Evolutionary conservation across 2,113 vertebrate species (phyloP).

Genomic region (Bambusicola thoracicus): DNA sequence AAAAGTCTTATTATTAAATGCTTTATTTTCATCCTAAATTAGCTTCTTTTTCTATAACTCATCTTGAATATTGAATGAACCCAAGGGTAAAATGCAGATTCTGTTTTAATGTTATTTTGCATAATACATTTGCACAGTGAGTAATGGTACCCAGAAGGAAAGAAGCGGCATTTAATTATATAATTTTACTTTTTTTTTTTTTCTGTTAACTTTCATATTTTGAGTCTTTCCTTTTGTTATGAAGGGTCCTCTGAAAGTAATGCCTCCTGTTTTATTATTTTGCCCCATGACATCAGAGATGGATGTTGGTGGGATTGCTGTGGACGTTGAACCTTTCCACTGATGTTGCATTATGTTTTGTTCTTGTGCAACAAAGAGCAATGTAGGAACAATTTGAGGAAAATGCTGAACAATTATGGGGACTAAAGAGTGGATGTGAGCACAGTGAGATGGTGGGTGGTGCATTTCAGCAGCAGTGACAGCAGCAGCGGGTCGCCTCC

Average conservation of each 20-base stretch:
- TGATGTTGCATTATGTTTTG: not conserved
- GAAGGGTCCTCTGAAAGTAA: not conserved
- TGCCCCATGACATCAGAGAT: not conserved
- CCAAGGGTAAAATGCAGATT: conserved; percentile 70
- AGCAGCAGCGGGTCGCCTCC: not conserved
- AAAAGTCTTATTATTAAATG: conserved; percentile 33
- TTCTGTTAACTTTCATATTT: conserved; percentile 34
- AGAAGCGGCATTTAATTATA: conserved; percentile 56
- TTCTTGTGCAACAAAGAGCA: not conserved
- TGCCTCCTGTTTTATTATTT: not conserved
- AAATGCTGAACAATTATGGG: not conserved
- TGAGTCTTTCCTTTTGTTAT: not conserved
- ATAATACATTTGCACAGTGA: conserved; percentile 71
- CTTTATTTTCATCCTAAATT: conserved; percentile 72
- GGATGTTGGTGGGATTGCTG: not conserved
- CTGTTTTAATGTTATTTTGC: conserved; percentile 74
- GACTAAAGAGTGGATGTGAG: not conserved
- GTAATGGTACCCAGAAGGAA: conserved; percentile 71
- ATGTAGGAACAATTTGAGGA: not conserved
- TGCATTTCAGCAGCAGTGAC: too few species aligned
- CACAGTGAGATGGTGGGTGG: too few species aligned
- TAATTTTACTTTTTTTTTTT: not conserved
- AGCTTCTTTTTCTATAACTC: conserved; percentile 64
- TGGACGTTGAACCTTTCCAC: not conserved
- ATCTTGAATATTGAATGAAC: conserved; percentile 71